phyloP scores from a whole-genome alignment of 2,888 invertebrate species.

The Stramonita haemastoma region DNA sequence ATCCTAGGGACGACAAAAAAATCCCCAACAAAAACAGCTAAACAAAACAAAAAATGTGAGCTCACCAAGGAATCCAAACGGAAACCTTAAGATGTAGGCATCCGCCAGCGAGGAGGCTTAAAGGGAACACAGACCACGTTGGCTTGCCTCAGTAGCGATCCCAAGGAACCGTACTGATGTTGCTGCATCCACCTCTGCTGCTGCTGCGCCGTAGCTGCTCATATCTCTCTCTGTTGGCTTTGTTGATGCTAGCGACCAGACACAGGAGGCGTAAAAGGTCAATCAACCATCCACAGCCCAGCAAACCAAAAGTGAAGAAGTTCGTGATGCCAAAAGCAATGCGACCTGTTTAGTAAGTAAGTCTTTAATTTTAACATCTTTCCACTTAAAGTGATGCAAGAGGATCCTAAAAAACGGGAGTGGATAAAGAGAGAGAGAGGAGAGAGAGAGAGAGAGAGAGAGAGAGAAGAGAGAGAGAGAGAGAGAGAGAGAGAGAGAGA shows the following conservation, averaged over 20 bases:
- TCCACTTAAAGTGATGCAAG: no score
- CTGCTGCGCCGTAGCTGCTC: neutral
- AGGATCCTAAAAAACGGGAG: no score
- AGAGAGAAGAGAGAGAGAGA: no score
- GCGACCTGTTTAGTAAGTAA: slow-evolving; percentile 41
- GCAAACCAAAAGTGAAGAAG: slow-evolving; percentile 59
- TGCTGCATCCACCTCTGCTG: slow-evolving; percentile 1
- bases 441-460: no score
- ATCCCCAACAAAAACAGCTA: neutral
- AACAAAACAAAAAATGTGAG: neutral
- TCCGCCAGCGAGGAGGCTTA: slow-evolving; percentile 38
- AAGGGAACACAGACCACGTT: slow-evolving; percentile 9
- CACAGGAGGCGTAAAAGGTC: slow-evolving; percentile 60
- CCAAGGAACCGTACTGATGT: neutral
- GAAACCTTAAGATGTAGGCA: slow-evolving; percentile 53
- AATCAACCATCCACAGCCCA: slow-evolving; percentile 58
- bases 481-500: no score
- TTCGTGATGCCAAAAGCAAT: slow-evolving; percentile 57
- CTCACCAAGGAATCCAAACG: slow-evolving; percentile 49
- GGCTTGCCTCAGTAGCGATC: neutral
- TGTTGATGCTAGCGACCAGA: slow-evolving; percentile 55
- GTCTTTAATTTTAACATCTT: no score
- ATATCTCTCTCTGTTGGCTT: slow-evolving; percentile 32
- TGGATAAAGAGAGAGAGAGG: no score
- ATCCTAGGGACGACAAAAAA: neutral